phyloP scores from a whole-genome alignment of 2,797 vertebrate species.

The Oceanodroma leucorhoa region DNA sequence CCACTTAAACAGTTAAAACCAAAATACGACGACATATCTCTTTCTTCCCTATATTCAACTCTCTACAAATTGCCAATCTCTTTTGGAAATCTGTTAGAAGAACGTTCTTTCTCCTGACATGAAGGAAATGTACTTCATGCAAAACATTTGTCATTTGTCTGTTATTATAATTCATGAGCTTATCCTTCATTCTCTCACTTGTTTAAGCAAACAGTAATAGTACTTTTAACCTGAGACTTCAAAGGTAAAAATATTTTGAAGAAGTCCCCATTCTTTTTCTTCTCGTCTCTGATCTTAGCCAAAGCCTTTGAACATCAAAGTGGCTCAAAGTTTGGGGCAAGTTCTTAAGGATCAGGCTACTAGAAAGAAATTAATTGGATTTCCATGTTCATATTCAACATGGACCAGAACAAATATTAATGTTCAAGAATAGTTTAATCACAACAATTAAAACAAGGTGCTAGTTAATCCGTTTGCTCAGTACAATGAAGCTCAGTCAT shows the following conservation, averaged over 20 bases:
- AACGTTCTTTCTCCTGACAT: not conserved
- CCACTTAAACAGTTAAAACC: not conserved
- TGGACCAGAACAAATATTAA: conserved; percentile 34
- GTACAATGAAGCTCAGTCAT: not conserved
- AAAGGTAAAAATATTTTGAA: conserved; percentile 57
- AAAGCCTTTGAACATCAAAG: conserved; percentile 58
- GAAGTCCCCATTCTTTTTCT: conserved; percentile 23
- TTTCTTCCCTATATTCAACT: not conserved
- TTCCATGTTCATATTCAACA: not conserved
- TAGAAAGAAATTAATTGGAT: conserved; percentile 33
- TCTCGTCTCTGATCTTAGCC: conserved; percentile 48
- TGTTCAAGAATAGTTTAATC: not conserved
- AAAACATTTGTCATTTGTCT: conserved; percentile 49
- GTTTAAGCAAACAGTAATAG: conserved; percentile 47
- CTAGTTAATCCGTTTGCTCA: conserved; percentile 18
- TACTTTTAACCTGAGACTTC: conserved; percentile 60
- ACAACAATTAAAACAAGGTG: conserved; percentile 15
- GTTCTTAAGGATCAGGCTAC: conserved; percentile 39
- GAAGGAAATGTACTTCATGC: conserved; percentile 43
- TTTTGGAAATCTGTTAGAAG: conserved; percentile 39
- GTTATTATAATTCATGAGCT: conserved; percentile 59
- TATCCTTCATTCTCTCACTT: conserved; percentile 35
- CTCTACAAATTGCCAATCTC: not conserved
- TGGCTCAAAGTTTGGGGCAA: conserved; percentile 31
- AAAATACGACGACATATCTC: not conserved